Percentiles rank a stretch among this genome's conserved stretches.
phyloP scores from a whole-genome alignment of 2,113 vertebrate species.

The Cryptomyrus ogoouensis region DNA sequence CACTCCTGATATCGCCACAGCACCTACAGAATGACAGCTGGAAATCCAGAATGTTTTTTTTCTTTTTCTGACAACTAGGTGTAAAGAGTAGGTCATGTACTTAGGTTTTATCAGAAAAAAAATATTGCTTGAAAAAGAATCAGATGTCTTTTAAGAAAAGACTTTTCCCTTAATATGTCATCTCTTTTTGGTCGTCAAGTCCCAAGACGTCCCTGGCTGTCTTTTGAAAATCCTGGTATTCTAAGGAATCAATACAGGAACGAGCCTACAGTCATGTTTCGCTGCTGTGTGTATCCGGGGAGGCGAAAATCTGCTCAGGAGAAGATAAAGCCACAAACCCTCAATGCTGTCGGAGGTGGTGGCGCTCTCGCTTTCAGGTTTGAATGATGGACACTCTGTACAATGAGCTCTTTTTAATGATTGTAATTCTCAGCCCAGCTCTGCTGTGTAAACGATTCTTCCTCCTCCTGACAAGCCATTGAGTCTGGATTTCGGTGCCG shows the following conservation, averaged over 20 bases:
- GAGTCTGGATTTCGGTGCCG: constrained; percentile 24
- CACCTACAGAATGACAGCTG: not conserved
- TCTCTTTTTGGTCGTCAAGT: not conserved
- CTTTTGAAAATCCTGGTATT: constrained; percentile 14
- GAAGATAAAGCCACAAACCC: not conserved
- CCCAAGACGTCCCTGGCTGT: not conserved
- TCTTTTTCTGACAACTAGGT: not conserved
- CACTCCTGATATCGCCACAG: not conserved
- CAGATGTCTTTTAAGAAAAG: not conserved
- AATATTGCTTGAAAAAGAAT: not conserved
- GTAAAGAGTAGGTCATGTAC: not conserved
- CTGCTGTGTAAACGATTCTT: constrained; percentile 22
- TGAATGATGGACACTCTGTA: not conserved
- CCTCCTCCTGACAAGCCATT: constrained; percentile 10
- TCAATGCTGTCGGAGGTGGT: not conserved
- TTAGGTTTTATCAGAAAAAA: not conserved
- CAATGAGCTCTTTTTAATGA: not conserved
- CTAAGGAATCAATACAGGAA: not conserved
- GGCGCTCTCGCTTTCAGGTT: not conserved
- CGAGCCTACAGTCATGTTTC: not conserved
- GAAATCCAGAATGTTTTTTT: not conserved
- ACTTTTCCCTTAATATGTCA: not conserved
- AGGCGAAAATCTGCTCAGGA: not conserved
- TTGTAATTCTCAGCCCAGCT: constrained; percentile 20
- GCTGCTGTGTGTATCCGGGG: not conserved